phyloP scores from a whole-genome alignment of 1,140 invertebrate species.

The Trichomalopsis sarcophagae region DNA sequence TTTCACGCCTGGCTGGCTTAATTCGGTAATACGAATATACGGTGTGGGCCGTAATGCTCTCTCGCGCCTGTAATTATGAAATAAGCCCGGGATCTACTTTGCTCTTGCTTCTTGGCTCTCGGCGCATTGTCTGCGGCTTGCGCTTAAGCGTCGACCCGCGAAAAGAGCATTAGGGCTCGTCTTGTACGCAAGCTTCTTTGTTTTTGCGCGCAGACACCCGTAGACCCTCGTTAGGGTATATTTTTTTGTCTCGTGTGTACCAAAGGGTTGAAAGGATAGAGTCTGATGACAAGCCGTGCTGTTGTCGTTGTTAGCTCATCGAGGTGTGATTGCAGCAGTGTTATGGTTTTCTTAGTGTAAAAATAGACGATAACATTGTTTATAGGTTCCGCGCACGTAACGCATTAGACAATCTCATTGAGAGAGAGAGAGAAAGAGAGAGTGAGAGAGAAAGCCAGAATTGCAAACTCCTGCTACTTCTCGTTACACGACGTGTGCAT shows the following conservation, averaged over 20 bases:
- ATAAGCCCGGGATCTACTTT: slow-evolving; percentile 34
- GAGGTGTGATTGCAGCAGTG: too few species aligned
- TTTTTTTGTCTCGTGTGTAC: neutral
- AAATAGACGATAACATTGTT: too few species aligned
- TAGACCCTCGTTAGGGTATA: neutral
- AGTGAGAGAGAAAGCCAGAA: too few species aligned
- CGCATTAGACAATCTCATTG: neutral
- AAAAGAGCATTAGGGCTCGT: neutral
- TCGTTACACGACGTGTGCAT: neutral
- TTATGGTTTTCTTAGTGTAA: too few species aligned
- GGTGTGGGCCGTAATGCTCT: slow-evolving; percentile 1
- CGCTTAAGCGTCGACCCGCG: neutral
- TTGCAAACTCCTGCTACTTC: too few species aligned
- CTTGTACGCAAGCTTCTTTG: neutral
- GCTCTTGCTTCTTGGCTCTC: neutral
- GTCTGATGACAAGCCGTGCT: neutral
- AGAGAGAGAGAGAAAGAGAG: too few species aligned
- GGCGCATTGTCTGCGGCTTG: neutral
- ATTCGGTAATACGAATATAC: slow-evolving; percentile 47
- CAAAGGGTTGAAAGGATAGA: neutral
- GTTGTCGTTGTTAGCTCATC: neutral
- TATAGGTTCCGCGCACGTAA: too few species aligned
- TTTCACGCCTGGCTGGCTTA: slow-evolving; percentile 26
- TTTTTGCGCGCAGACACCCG: neutral
- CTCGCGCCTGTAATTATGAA: slow-evolving; percentile 45